A percentile compares a stretch with the other conserved stretches of the same genome.
phyloP scores from a whole-genome alignment of 2,797 vertebrate species.

The Platyrinchus mystaceus region DNA sequence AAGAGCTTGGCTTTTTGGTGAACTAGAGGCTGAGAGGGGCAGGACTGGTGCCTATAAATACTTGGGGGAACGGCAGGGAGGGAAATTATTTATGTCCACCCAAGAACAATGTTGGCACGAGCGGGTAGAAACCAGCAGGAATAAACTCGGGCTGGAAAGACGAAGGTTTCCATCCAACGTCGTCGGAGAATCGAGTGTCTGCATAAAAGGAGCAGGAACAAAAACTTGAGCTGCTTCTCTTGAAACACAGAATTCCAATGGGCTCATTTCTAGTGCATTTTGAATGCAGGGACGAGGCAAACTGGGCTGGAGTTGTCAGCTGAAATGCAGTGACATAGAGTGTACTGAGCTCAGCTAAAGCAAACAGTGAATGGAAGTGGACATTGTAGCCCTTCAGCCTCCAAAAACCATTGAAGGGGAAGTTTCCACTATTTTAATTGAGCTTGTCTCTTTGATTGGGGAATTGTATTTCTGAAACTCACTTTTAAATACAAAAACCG shows the following conservation, averaged over 20 bases:
- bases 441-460: neutral
- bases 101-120: conserved; percentile 6
- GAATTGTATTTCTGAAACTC: neutral
- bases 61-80: neutral
- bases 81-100: neutral
- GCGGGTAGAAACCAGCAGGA: neutral
- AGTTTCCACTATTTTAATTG: neutral
- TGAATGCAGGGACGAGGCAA: neutral
- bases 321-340: neutral
- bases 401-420: neutral
- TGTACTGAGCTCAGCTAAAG: neutral
- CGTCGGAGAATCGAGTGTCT: neutral
- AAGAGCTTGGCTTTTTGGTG: neutral
- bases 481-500: neutral
- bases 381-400: neutral
- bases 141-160: neutral
- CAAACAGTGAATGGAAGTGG: neutral
- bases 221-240: neutral
- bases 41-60: conserved; percentile 2
- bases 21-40: neutral
- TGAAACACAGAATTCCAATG: neutral
- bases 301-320: neutral
- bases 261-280: neutral
- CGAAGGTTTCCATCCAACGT: neutral
- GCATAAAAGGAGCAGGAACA: neutral